Conservation (phyloP, 92 coral and sea anemone genomes). For the Palythoa heliodiscus region DNA sequence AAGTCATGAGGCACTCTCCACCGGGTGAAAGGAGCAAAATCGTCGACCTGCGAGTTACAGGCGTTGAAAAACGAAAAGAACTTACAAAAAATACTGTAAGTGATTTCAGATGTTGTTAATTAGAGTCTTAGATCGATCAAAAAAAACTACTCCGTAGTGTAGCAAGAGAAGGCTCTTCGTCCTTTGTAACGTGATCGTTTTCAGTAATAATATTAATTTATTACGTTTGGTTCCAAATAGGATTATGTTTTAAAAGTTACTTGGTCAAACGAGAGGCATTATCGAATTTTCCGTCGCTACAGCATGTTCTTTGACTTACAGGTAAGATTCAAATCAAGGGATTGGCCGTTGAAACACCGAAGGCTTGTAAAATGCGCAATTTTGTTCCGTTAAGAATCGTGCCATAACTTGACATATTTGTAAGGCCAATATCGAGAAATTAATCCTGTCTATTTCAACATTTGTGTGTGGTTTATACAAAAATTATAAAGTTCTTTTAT, state of each 20-base stretch:
- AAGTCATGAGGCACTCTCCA: slow-evolving; percentile 59
- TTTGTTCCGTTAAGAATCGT: slow-evolving; percentile 10
- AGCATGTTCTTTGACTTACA: slow-evolving; percentile 96
- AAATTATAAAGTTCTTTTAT: background rate
- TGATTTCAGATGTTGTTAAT: background rate
- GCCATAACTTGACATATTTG: background rate
- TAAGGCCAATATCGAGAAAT: slow-evolving; percentile 9
- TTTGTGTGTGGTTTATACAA: background rate
- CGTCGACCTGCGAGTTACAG: slow-evolving; percentile 80
- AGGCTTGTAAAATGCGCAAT: background rate
- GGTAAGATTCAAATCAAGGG: slow-evolving; percentile 54
- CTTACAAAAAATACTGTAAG: slow-evolving; percentile 26
- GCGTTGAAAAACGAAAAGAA: slow-evolving; percentile 79
- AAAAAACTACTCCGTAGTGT: background rate
- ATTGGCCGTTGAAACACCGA: background rate
- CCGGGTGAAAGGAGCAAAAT: slow-evolving; percentile 51
- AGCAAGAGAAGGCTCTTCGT: background rate
- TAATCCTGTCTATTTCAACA: background rate
- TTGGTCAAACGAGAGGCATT: slow-evolving; percentile 79
- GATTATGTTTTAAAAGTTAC: slow-evolving; percentile 79
- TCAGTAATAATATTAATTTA: background rate
- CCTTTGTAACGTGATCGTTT: background rate
- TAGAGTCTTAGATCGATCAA: background rate
- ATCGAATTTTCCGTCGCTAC: slow-evolving; percentile 84
- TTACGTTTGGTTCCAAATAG: slow-evolving; percentile 34